Evolutionary conservation across 2,888 invertebrate species (phyloP).

Genomic region (Bombylius discolor): DNA sequence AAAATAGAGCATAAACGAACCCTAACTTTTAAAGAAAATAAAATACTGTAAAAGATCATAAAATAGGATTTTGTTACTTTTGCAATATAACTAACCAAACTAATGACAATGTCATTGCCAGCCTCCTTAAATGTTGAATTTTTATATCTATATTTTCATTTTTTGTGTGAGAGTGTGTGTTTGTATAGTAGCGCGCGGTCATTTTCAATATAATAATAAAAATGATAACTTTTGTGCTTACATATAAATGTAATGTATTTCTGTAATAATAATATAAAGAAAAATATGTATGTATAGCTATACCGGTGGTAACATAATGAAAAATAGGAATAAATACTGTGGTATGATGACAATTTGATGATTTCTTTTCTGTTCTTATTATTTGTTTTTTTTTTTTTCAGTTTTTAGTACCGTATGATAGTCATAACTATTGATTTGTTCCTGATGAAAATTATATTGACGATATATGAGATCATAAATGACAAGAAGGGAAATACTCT

Average conservation of each 20-base stretch:
- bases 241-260: too few relatives aligned
- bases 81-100: conserved; percentile 7
- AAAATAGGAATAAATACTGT: too few relatives aligned
- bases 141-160: too few relatives aligned
- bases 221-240: too few relatives aligned
- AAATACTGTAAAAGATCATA: conserved; percentile 6
- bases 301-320: too few relatives aligned
- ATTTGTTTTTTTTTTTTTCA: background rate
- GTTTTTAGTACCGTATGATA: conserved; percentile 3
- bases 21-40: background rate
- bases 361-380: too few relatives aligned
- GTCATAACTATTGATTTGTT: conserved; percentile 18
- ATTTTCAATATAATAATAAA: background rate
- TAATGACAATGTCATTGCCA: conserved; percentile 6
- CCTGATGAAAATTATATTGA: conserved; percentile 16
- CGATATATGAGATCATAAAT: conserved; percentile 14
- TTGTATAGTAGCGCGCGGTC: too few relatives aligned
- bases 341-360: too few relatives aligned
- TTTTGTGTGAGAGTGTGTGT: background rate
- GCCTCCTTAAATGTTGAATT: background rate
- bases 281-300: too few relatives aligned
- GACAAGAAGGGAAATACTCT: conserved; percentile 9
- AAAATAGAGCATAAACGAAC: background rate
- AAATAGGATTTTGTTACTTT: conserved; percentile 13
- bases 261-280: too few relatives aligned